Evolutionary conservation across 2,113 vertebrate species (phyloP), one percentile per base, ranked within the genome.

Genomic region (Carassius gibelio): DNA sequence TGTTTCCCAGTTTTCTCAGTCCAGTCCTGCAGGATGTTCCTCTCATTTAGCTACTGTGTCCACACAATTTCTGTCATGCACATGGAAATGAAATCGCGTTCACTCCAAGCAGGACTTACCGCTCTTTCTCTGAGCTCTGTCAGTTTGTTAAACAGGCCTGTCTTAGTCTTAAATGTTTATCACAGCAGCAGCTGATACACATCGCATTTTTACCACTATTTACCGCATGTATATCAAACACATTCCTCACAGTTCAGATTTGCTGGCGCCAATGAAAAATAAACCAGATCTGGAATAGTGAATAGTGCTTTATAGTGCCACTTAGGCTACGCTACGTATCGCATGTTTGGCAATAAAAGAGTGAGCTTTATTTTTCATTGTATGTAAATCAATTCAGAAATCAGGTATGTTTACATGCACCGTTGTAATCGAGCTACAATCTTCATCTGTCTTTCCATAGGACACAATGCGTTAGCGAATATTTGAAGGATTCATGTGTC

Each of bases 51-150:
- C 26, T 26, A n/a, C 17, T 38, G 48, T 52, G 62, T 78, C 10
- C n/a, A 48, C 62, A 50, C 21, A 15, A 11, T 55, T 5, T 69
- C 48, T 57, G 75, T 3, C 72, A 59, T 50, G 36, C 42, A n/a
- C n/a, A 84, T 14, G 4, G 2, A 50, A 68, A 36, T 26, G 38
- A 69, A 45, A 45, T 62, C 8, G n/a, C 8, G 21, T 6, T 30
- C 76, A 79, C n/a, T 17, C 68, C 88, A 85, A 85, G 86, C 85
- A 52, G 3, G 38, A 87, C 86, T 90, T 89, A 88, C 88, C 83
- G 26, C 66, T 26, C 61, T 57, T 42, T 84, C 59, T 62, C 74
- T 69, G 14, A 85, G 36, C 36, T 62, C 77, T 34, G 80, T 82
- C 80, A 82, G 80, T 82, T 69, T 82, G 64, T 82, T 82, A 82